Base-by-base conservation (phyloP, 1,140 invertebrate species). In the Venturia canescens region DNA sequence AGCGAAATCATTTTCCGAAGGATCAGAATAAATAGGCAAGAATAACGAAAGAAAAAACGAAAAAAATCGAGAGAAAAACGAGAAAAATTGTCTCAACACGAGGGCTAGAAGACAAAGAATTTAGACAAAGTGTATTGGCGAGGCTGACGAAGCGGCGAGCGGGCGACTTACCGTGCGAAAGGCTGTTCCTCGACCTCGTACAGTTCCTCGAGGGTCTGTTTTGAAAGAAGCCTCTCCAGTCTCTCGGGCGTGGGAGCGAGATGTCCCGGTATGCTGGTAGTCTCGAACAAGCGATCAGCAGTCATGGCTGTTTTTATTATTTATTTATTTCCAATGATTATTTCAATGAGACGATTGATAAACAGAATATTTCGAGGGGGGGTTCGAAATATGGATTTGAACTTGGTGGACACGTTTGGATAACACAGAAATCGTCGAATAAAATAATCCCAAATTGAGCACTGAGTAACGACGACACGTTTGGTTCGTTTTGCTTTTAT, bases 181-280 rank as follows among this genome's bases (percentile, higher is more conserved):
- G 92, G 92, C 83, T 92, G 91, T 87, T 93, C 91, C 88, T 92
- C 92, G 83, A 93, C 92, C 83, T 92, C 91, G 87, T 93, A 93
- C 66, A 92, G 91, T 66, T 92, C 88, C 86, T 92, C 91, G 86
- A 93, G 91, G 81, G 89, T 91, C 86, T 90, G 89, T 84, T 91
- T 92, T 84, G 91, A 91, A 84, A 92, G 90, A 81, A 92, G 88
- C 87, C 90, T 90, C 89, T 92, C 90, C 75, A 92, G 87, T 83
- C 91, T 86, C 82, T 92, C 87, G 66, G 90, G 87, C 89, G 91
- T 91, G 89, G 91, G 89, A 88, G 91, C 91, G 87, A 92, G 90
- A 86, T 92, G 91, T 84, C 91, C 91, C 83, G 91, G 91, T 88
- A 90, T 91, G 88, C 88, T 89, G 87, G 90, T 91, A 82, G 88